These are phyloP conservation scores for Gryon sp. DNA, from an alignment of 1,140 invertebrate species.

Conservation along the genomic window DNA sequence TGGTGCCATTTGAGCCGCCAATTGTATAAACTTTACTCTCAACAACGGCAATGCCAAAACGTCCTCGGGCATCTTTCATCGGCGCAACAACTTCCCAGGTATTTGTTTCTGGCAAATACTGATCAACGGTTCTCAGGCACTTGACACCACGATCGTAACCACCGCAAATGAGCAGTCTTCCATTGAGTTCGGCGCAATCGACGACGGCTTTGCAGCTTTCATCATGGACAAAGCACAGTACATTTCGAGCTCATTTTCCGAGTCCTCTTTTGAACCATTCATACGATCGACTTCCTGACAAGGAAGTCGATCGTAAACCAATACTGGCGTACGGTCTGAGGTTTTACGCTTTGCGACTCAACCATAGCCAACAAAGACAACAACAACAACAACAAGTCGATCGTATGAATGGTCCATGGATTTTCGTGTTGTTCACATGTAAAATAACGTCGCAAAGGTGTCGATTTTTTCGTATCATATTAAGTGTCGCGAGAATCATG, in stretches of 20 bases:
- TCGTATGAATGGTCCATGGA: no score
- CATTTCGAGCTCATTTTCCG: conserved; percentile 78
- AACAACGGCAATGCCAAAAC: conserved; percentile 87
- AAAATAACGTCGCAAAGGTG: no score
- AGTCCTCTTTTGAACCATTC: conserved; percentile 52
- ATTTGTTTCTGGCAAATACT: conserved; percentile 85
- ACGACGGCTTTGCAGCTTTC: conserved; percentile 85
- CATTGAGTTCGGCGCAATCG: conserved; percentile 85
- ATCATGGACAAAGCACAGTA: conserved; percentile 84
- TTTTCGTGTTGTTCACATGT: no score
- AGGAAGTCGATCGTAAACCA: no score
- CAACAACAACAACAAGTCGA: no score
- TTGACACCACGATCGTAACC: conserved; percentile 93
- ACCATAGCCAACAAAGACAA: no score
- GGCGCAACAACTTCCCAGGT: conserved; percentile 83
- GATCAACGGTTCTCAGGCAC: conserved; percentile 87
- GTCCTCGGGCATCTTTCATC: conserved; percentile 86
- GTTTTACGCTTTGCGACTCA: no score
- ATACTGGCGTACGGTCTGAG: no score
- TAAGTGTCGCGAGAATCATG: no score
- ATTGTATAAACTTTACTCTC: conserved; percentile 86
- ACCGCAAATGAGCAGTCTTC: conserved; percentile 87
- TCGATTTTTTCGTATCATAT: no score
- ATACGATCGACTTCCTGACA: conserved; percentile 68
- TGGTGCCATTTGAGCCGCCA: conserved; percentile 88